Percentiles rank a stretch among this genome's conserved stretches.
Conservation (phyloP, 1,140 invertebrate species). For the Drosophila serrata region DNA sequence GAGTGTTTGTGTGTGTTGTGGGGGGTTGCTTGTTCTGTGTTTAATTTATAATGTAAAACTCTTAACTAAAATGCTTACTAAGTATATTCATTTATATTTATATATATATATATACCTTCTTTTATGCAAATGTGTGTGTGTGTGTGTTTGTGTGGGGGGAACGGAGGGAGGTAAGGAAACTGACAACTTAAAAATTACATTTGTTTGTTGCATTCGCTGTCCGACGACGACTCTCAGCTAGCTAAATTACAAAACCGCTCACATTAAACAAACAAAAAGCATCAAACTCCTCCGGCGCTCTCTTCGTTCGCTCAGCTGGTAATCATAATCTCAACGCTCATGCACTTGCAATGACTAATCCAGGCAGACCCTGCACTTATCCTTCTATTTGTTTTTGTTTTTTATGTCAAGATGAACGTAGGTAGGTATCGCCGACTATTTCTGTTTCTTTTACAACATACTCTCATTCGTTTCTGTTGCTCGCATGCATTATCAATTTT, state of each 20-base stretch:
- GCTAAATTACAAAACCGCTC: conserved; percentile 63
- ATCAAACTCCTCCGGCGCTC: conserved; percentile 35
- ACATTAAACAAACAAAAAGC: conserved; percentile 73
- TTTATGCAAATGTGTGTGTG: conserved; percentile 63
- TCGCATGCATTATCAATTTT: conserved; percentile 46
- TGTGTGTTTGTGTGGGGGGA: conserved; percentile 44
- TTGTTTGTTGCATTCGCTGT: conserved; percentile 51
- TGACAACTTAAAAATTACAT: conserved; percentile 62
- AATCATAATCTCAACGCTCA: conserved; percentile 75
- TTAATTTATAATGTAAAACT: conserved; percentile 77
- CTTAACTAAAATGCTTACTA: conserved; percentile 81
- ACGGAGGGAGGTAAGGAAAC: conserved; percentile 30
- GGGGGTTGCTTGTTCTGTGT: conserved; percentile 39
- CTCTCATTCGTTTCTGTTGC: conserved; percentile 48
- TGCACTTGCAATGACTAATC: conserved; percentile 71
- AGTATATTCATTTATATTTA: conserved; percentile 80
- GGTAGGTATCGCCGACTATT: conserved; percentile 75
- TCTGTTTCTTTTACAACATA: conserved; percentile 37
- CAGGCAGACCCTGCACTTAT: conserved; percentile 48
- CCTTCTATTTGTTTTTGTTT: conserved; percentile 44
- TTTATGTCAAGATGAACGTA: conserved; percentile 72
- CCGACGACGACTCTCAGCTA: conserved; percentile 21
- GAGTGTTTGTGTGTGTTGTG: conserved; percentile 20
- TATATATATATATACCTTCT: conserved; percentile 65
- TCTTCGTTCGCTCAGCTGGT: conserved; percentile 24